Evolutionary conservation across 2,888 invertebrate genomes (phyloP).

Genomic region (Proisotoma minuta): DNA sequence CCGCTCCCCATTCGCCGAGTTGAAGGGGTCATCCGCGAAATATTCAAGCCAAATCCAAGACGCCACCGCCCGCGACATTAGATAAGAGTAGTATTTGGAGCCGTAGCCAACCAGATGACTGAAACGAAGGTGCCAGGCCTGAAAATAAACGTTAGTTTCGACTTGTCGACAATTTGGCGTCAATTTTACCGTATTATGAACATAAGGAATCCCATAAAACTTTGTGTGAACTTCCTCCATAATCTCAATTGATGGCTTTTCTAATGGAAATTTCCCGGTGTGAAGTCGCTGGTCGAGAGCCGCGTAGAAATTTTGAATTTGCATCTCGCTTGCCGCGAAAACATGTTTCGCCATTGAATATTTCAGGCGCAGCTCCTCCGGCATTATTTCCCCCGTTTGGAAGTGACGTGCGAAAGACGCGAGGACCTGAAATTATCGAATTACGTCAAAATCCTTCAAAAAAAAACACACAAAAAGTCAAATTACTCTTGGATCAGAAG

Average conservation of each 20-base stretch:
- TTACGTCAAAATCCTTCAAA: not conserved
- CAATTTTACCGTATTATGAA: constrained; percentile 68
- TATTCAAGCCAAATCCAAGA: constrained; percentile 87
- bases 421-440: constrained; percentile 57
- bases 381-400: constrained; percentile 77
- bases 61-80: constrained; percentile 88
- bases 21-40: constrained; percentile 73
- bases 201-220: constrained; percentile 82
- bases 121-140: constrained; percentile 94
- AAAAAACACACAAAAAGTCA: not conserved
- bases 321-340: constrained; percentile 83
- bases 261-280: constrained; percentile 56
- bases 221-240: constrained; percentile 70
- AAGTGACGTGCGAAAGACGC: constrained; percentile 84
- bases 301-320: constrained; percentile 86
- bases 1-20: constrained; percentile 69
- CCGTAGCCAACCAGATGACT: constrained; percentile 97
- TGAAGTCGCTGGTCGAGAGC: constrained; percentile 88
- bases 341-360: constrained; percentile 79
- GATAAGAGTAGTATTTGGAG: constrained; percentile 96
- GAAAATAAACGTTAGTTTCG: constrained; percentile 17
- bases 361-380: constrained; percentile 70
- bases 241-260: constrained; percentile 64
- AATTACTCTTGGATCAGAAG: constrained; percentile 71
- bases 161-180: not conserved